phyloP scores from a whole-genome alignment of 2,888 invertebrate genomes.

The Caenorhabditis sp. region DNA sequence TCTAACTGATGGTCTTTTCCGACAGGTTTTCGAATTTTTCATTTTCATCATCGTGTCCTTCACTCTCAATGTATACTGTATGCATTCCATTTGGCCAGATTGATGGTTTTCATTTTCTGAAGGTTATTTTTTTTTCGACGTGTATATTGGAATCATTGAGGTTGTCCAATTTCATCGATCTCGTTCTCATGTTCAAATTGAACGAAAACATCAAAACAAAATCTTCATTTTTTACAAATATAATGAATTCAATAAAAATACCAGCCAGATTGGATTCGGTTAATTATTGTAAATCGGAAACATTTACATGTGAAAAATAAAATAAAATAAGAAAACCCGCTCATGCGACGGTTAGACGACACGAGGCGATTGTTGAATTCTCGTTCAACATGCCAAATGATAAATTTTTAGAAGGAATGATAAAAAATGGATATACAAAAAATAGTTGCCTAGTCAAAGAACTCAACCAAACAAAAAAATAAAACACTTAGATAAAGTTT shows the following conservation, averaged over 20 bases:
- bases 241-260: slow-evolving; percentile 10
- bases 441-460: neutral
- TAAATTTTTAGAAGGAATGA: neutral
- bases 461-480: neutral
- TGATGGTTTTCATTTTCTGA: too few relatives aligned
- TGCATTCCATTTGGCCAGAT: too few relatives aligned
- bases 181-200: too few relatives aligned
- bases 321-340: slow-evolving; percentile 8
- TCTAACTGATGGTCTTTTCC: too few relatives aligned
- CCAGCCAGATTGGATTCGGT: neutral
- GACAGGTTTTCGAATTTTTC: too few relatives aligned
- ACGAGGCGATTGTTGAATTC: slow-evolving; percentile 7
- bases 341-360: slow-evolving; percentile 15
- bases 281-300: slow-evolving; percentile 1
- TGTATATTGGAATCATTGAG: too few relatives aligned
- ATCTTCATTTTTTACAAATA: slow-evolving; percentile 18
- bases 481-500: slow-evolving; percentile 4
- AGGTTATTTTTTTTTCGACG: too few relatives aligned
- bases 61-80: too few relatives aligned
- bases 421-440: neutral
- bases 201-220: slow-evolving; percentile 14
- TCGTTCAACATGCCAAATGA: neutral
- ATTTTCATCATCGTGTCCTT: too few relatives aligned
- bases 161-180: too few relatives aligned
- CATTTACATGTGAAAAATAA: slow-evolving; percentile 6